Conservation (phyloP, 2,888 invertebrate species). For the Nephrotoma appendiculata region DNA sequence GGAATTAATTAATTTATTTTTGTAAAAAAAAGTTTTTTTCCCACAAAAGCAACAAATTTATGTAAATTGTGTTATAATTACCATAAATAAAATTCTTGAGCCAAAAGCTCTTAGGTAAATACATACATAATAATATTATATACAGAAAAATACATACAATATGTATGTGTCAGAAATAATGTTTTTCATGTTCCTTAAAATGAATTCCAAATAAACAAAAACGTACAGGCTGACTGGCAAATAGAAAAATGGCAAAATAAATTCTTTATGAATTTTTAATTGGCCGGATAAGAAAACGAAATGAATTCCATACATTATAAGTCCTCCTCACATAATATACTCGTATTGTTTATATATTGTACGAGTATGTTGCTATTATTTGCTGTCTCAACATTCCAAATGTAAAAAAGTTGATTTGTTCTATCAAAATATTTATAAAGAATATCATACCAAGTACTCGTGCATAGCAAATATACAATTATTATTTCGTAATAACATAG, state of each 20-base stretch:
- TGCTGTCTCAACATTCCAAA: background rate
- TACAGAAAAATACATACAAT: no score
- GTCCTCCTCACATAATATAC: no score
- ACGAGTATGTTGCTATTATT: background rate
- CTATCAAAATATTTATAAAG: background rate
- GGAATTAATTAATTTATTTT: no score
- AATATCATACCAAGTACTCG: background rate
- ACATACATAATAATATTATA: no score
- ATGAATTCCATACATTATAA: background rate
- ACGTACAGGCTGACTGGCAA: background rate
- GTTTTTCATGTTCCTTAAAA: background rate
- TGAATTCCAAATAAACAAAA: background rate
- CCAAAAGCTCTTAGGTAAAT: no score
- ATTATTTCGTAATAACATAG: background rate
- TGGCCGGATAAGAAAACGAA: background rate
- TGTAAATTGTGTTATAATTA: background rate
- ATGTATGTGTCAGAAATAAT: background rate
- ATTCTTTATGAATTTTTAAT: background rate
- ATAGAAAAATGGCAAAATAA: background rate
- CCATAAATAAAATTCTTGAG: no score
- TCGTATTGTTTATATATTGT: background rate
- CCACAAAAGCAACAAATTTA: no score
- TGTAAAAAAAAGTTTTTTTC: no score
- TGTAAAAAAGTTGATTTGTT: background rate
- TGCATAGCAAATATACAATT: background rate